Evolutionary conservation across 2,113 vertebrate genomes (phyloP).

Genomic region (Nymphicus hollandicus): DNA sequence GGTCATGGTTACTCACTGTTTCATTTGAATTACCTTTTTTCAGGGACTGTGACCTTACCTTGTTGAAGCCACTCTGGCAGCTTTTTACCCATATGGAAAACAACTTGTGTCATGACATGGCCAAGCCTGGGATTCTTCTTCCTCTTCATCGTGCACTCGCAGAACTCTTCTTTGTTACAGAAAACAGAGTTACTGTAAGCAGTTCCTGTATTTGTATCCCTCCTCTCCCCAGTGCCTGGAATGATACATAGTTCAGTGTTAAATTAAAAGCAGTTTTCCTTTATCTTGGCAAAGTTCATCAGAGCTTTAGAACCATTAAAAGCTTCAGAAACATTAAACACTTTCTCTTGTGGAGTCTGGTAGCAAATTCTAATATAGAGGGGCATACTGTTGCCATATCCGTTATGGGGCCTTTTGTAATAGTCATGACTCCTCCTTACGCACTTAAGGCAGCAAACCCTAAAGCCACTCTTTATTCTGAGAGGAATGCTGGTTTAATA

Average conservation of each 20-base stretch:
- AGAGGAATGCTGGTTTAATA: neutral
- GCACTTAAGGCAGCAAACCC: neutral
- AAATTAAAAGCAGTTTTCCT: neutral
- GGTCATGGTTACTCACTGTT: neutral
- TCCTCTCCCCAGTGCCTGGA: neutral
- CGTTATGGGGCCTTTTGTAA: neutral
- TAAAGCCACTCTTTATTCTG: neutral
- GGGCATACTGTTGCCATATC: neutral
- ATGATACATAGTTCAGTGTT: neutral
- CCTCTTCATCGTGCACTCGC: constrained; percentile 94
- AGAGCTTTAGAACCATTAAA: neutral
- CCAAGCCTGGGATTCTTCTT: constrained; percentile 85
- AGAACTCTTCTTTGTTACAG: constrained; percentile 93
- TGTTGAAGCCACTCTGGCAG: constrained; percentile 93
- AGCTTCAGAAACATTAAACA: neutral
- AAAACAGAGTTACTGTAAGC: constrained; percentile 88
- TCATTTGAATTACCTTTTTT: neutral
- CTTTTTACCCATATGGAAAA: constrained; percentile 92
- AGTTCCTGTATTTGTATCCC: neutral
- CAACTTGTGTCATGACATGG: constrained; percentile 78
- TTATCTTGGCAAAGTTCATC: neutral
- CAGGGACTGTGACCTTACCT: constrained; percentile 89
- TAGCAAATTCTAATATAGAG: neutral
- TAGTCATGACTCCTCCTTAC: neutral
- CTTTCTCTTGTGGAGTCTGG: neutral